Evolutionary conservation across 2,113 vertebrate species (phyloP).

Genomic region (Rhinolophus ferrumequinum): DNA sequence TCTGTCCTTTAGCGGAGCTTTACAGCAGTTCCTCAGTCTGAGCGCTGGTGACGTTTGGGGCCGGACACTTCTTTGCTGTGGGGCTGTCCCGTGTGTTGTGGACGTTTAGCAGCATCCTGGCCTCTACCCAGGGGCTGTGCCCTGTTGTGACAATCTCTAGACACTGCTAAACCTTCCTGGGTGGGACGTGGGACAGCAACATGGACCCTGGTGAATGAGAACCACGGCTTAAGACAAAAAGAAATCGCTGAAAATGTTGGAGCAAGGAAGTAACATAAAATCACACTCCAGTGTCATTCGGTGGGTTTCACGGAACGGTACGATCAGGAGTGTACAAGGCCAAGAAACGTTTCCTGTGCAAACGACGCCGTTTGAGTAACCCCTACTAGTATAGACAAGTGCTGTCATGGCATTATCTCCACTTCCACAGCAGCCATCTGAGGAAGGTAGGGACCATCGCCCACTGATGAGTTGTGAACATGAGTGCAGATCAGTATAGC

Average conservation of each 20-base stretch:
- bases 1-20: neutral
- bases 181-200: neutral
- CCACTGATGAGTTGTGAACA: neutral
- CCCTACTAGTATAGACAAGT: neutral
- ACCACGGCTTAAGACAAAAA: neutral
- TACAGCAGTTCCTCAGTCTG: neutral
- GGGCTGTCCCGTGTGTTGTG: rapidly evolving
- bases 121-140: neutral
- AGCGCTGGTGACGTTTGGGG: rapidly evolving
- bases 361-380: neutral
- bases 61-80: neutral
- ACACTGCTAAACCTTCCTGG: neutral
- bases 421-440: rapidly evolving
- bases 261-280: neutral
- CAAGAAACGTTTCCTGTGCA: neutral
- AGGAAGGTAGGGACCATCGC: rapidly evolving
- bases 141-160: neutral
- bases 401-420: rapidly evolving
- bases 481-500: neutral
- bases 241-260: neutral
- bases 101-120: neutral
- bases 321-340: too few species aligned
- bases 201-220: neutral
- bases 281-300: neutral
- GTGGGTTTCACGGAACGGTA: neutral